Base-by-base conservation (phyloP, 35 echinoderm and acorn worm species). In the Stichopus chloronotus region DNA sequence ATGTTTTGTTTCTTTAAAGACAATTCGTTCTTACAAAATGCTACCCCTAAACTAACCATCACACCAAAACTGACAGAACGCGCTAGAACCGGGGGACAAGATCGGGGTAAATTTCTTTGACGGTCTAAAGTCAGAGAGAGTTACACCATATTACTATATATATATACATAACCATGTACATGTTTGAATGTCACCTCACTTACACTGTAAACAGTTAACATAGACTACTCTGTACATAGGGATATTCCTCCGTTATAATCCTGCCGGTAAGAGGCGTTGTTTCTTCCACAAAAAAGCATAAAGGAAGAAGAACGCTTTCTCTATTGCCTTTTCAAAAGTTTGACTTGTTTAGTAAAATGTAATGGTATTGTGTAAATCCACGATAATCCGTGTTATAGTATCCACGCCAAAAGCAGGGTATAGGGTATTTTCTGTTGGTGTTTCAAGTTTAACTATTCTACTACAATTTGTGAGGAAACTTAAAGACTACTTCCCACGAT, bases 251-350 rank as follows among this genome's bases (percentile, higher is more conserved):
- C 61, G 61, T 65, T 65, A 65, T 65, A 65, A 65, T 65, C 61
- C 61, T 65, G 30, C 30, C 30, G 61, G 61, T 65, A 14, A 11
- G 61, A 14, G 10, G 80, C 80, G 80, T 83, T 55, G 80, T n/a
- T 83, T 83, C 80, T 83, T 83, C 80, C 80, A 55, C 17, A 55
- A 83, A 55, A 78, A 83, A 83, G 43, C 53, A 55, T 83, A 52
- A 83, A 52, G 80, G 80, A 83, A 83, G 80, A 83, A 83, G 55
- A 83, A 55, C 80, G 80, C 80, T 83, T 83, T 83, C 80, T 83
- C 25, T 55, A 54, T 14, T 55, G 43, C 80, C 80, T 56, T 55
- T 17, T 83, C 43, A 17, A 83, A 17, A 56, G 80, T 24, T 13
- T 55, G 16, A 83, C 43, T 55, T 55, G 52, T 52, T 43, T 56